Conservation (phyloP, 2,113 vertebrate genomes). For the Terrapene triunguis region DNA sequence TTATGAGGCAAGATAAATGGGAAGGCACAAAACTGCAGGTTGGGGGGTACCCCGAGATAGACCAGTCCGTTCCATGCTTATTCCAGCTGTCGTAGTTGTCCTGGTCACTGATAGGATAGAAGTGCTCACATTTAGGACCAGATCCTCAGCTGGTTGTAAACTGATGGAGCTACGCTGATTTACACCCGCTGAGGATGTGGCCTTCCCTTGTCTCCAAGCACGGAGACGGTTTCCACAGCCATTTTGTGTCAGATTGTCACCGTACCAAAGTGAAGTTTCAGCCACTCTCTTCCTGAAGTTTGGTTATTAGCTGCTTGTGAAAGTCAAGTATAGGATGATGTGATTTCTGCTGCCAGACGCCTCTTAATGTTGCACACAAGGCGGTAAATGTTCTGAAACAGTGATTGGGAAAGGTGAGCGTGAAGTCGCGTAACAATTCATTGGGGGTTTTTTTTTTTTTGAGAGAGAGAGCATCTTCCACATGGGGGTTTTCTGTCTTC, state of each 20-base stretch:
- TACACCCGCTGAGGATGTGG: not conserved
- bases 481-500: fast-evolving
- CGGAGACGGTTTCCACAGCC: not conserved
- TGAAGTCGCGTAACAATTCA: not conserved
- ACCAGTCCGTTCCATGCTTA: not conserved
- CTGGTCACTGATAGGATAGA: not conserved
- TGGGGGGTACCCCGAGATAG: too few species aligned
- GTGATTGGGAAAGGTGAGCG: fast-evolving
- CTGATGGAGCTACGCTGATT: not conserved
- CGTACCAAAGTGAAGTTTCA: not conserved
- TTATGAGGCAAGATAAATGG: not conserved
- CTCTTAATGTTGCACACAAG: not conserved
- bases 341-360: not conserved
- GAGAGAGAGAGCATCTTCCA: not conserved
- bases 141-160: not conserved
- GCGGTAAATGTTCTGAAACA: not conserved
- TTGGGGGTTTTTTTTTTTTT: fast-evolving
- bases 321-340: not conserved
- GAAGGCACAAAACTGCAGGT: fast-evolving
- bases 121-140: not conserved
- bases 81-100: not conserved
- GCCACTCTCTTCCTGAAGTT: not conserved
- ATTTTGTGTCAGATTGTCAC: not conserved
- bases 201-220: not conserved
- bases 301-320: not conserved